Percentiles rank a stretch among this genome's conserved stretches.
phyloP scores from a whole-genome alignment of 1,140 invertebrate genomes.

The Leptinotarsa undecemlineata region DNA sequence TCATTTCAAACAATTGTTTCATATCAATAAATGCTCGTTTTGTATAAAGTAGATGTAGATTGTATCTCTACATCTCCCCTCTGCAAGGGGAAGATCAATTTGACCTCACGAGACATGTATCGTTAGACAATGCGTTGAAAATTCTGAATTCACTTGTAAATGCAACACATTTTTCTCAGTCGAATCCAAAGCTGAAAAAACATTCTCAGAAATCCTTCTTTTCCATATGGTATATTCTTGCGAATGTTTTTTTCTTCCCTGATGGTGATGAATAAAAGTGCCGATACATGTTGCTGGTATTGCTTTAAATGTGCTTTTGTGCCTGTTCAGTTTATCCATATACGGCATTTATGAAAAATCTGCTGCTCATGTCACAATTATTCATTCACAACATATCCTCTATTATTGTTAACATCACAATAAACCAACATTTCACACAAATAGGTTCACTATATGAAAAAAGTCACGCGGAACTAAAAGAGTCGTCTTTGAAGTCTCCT shows the following conservation, averaged over 20 bases:
- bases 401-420: neutral
- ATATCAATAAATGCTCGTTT: no score
- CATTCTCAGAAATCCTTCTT: neutral
- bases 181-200: neutral
- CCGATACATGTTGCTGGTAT: neutral
- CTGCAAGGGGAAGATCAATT: no score
- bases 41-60: no score
- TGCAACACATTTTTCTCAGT: no score
- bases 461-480: constrained; percentile 34
- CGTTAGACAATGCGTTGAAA: no score
- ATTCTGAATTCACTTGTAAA: no score
- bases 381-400: neutral
- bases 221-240: neutral
- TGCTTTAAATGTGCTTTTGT: constrained; percentile 29
- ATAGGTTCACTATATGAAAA: constrained; percentile 40
- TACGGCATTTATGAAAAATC: constrained; percentile 3
- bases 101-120: no score
- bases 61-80: no score
- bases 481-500: constrained; percentile 35
- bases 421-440: constrained; percentile 36
- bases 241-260: neutral
- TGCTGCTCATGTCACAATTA: neutral
- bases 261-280: neutral
- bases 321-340: constrained; percentile 14
- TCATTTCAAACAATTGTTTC: no score